Conservation (phyloP, 2,113 vertebrate genomes). For the Smithornis capensis region DNA sequence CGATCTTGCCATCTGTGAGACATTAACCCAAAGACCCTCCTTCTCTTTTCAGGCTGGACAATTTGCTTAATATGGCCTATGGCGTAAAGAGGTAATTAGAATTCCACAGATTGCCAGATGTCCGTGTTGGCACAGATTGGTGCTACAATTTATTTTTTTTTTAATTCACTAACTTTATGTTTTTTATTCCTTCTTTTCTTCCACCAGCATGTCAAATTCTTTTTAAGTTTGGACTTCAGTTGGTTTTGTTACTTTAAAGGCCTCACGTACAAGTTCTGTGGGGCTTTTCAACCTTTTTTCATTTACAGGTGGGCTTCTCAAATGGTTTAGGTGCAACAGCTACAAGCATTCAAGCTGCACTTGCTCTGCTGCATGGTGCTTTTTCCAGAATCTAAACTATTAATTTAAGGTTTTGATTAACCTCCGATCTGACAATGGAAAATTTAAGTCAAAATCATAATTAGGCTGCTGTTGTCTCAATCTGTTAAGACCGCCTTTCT, state of each 20-base stretch:
- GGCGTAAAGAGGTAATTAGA: constrained; percentile 99
- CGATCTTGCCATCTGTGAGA: constrained; percentile 99
- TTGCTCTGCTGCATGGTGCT: not conserved
- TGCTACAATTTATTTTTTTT: constrained; percentile 81
- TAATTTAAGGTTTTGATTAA: not conserved
- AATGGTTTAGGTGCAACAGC: constrained; percentile 82
- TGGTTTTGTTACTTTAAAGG: constrained; percentile 81
- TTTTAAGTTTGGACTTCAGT: constrained; percentile 84
- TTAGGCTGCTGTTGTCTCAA: constrained; percentile 12
- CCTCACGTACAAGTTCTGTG: constrained; percentile 63
- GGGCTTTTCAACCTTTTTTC: constrained; percentile 74
- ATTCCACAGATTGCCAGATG: constrained; percentile 99
- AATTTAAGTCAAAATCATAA: constrained; percentile 33
- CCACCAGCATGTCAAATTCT: constrained; percentile 85
- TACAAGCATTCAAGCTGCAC: constrained; percentile 29
- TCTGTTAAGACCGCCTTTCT: not conserved
- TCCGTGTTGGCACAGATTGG: constrained; percentile 96
- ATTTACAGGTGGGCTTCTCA: constrained; percentile 80
- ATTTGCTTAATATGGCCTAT: constrained; percentile 99
- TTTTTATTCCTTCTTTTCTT: constrained; percentile 81
- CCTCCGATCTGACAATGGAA: not conserved
- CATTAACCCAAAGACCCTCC: constrained; percentile 99
- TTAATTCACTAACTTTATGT: constrained; percentile 86
- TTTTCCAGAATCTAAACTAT: constrained; percentile 45
- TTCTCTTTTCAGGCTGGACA: constrained; percentile 99